phyloP scores from a whole-genome alignment of 2,888 invertebrate species.

The Tridacna crocea region DNA sequence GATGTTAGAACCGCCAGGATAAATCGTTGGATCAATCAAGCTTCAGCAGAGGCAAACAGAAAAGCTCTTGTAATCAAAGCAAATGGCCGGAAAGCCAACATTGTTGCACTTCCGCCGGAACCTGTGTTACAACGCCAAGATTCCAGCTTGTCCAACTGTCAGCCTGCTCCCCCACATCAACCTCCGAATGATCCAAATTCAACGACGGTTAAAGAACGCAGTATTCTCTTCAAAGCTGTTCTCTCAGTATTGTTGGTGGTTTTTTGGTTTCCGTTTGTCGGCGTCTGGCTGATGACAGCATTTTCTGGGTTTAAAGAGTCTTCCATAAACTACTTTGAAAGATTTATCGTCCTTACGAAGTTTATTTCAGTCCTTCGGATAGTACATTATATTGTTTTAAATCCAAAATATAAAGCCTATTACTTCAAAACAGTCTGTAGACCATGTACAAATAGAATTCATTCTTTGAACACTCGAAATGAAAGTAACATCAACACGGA shows the following conservation, averaged over 20 bases:
- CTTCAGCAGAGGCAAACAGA: neutral
- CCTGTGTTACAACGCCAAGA: neutral
- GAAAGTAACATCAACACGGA: conserved; percentile 3
- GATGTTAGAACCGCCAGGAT: conserved; percentile 10
- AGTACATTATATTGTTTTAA: conserved; percentile 3
- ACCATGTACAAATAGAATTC: neutral
- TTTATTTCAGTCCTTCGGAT: neutral
- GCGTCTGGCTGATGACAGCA: conserved; percentile 11
- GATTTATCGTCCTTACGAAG: conserved; percentile 11
- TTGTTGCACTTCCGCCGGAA: conserved; percentile 1
- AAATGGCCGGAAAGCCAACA: conserved; percentile 15
- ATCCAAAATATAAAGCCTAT: conserved; percentile 2
- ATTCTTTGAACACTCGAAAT: neutral
- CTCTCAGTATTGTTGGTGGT: conserved; percentile 1
- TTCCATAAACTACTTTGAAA: neutral
- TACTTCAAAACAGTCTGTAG: conserved; percentile 10
- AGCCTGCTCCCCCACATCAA: neutral
- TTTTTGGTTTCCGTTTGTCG: conserved; percentile 11
- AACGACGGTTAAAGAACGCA: neutral
- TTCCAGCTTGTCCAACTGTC: neutral
- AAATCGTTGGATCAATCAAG: conserved; percentile 22
- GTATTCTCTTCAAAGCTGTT: conserved; percentile 2
- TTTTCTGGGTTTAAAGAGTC: neutral
- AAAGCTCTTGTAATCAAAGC: neutral
- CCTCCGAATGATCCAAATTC: neutral